Conservation (phyloP, 2,113 vertebrate species). For the Rhagologus leucostigma region DNA sequence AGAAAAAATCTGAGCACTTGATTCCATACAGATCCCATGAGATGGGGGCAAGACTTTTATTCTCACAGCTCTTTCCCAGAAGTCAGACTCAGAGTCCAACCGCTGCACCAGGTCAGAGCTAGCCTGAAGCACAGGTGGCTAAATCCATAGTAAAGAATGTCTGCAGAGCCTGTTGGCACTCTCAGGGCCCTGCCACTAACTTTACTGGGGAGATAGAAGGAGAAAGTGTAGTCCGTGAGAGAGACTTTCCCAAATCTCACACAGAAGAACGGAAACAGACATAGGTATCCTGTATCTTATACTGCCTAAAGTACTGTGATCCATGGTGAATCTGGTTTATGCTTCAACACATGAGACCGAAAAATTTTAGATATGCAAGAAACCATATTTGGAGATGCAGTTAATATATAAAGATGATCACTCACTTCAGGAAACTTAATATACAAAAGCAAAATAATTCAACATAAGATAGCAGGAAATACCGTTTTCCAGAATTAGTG, state of each 20-base stretch:
- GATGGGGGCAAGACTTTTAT: neutral
- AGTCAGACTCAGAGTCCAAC: neutral
- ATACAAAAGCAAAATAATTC: neutral
- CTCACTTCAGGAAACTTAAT: neutral
- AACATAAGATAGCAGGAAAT: neutral
- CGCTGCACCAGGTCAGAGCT: neutral
- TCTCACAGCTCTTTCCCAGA: neutral
- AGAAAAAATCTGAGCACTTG: neutral
- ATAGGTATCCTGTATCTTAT: neutral
- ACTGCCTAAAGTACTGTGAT: neutral
- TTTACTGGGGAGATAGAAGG: neutral
- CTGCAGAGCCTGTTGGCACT: neutral
- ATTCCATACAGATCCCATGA: neutral
- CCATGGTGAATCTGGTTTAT: neutral
- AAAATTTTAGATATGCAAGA: neutral
- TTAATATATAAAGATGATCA: neutral
- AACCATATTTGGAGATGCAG: neutral
- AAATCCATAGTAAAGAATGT: neutral
- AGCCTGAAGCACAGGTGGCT: neutral
- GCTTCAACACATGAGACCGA: neutral
- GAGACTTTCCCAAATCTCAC: neutral
- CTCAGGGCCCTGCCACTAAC: neutral
- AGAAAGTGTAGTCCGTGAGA: neutral
- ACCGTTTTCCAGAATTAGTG: neutral
- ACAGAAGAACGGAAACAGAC: neutral